Conservation (phyloP, 2,797 vertebrate species). For the Pseudotriccus pelzelni region DNA sequence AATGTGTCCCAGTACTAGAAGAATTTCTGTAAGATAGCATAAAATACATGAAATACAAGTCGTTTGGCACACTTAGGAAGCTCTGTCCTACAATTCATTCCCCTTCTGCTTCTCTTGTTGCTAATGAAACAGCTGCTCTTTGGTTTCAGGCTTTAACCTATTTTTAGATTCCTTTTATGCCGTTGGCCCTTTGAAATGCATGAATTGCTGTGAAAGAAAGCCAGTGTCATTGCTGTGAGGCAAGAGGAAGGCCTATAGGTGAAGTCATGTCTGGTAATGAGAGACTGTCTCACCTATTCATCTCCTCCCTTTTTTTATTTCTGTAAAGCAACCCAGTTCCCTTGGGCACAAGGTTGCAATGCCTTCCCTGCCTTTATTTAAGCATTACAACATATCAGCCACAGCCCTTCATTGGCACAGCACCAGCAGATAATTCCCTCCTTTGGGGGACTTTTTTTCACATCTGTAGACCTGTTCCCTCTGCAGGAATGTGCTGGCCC, state of each 20-base stretch:
- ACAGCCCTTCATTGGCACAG: background rate
- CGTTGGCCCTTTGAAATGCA: conserved; percentile 44
- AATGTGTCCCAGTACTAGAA: background rate
- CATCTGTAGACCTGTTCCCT: background rate
- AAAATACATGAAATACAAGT: background rate
- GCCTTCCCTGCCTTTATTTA: background rate
- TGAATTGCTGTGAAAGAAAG: background rate
- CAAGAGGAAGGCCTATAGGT: background rate
- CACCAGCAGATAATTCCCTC: background rate
- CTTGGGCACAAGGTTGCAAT: background rate
- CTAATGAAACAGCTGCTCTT: conserved; percentile 46
- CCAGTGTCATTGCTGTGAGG: background rate
- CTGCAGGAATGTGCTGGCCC: background rate
- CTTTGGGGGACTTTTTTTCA: background rate
- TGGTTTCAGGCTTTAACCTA: conserved; percentile 41
- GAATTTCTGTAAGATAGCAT: background rate
- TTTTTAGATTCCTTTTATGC: conserved; percentile 54
- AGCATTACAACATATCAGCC: background rate
- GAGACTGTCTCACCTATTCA: conserved; percentile 9
- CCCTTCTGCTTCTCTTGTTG: background rate
- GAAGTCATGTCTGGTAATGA: conserved; percentile 6
- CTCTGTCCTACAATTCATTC: background rate
- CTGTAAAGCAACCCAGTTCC: background rate
- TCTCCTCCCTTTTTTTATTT: background rate
- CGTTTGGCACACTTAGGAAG: background rate